Base-by-base conservation (phyloP, 2,888 invertebrate genomes). In the Rhagonycha lutea region DNA sequence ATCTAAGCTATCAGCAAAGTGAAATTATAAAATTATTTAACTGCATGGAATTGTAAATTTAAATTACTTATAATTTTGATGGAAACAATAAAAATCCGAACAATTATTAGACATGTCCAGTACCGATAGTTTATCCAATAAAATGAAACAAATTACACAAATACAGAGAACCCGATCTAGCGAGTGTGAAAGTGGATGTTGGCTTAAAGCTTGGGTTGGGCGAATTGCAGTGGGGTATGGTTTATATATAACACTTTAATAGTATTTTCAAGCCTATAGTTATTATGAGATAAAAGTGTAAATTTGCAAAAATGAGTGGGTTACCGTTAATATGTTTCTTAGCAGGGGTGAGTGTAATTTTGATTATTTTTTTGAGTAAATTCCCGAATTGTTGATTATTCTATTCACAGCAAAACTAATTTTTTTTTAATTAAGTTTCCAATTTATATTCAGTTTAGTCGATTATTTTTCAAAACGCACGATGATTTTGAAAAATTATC, bases 191-290 rank as follows among this genome's bases (percentile, higher is more conserved):
- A 81, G 80, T 81, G 79, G 75, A 75, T 76, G 75, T 73, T 75
- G 79, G 67, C 63, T 47, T 47, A 47, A 47, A 47, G n/a, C 47
- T 62, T 79, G 80, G 82, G 81, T 79, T 81, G 81, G 80, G 80
- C 77, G 80, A 81, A 81, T 81, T 81, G 81, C 79, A 81, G 81
- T 81, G 82, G 82, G 82, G 82, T 81, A 80, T 75, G 81, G 78
- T 79, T 76, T 80, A 80, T 82, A 82, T 81, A 82, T 79, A 82
- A 79, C 79, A 75, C 73, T 78, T 81, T 79, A 71, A 77, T 79
- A 70, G 79, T 78, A 70, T 73, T 32, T 71, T 73, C 62, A 78
- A 76, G 72, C 69, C 70, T 80, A 80, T 79, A 79, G 81, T 79
- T 79, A 77, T 60, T 76, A 79, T 80, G 78, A 78, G 69, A 78